Percentiles rank a stretch among this genome's conserved stretches.
Evolutionary conservation across 2,888 invertebrate genomes (phyloP).

Genomic region (Lasioglossum marginatum): DNA sequence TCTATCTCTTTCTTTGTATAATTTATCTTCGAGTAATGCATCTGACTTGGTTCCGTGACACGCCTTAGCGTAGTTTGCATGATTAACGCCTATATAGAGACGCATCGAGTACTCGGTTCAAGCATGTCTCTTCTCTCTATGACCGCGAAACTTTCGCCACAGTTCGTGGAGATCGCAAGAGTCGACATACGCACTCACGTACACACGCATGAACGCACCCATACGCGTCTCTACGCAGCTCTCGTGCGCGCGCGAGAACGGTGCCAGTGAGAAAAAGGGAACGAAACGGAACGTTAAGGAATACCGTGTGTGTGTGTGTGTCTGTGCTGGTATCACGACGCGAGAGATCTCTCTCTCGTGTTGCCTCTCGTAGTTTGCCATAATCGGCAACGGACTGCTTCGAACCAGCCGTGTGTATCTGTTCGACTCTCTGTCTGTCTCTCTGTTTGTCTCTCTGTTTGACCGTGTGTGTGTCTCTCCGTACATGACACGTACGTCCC

Average conservation of each 20-base stretch:
- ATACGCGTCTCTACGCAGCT: background rate
- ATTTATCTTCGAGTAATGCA: conserved; percentile 27
- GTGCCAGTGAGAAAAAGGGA: conserved; percentile 19
- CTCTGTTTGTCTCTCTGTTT: background rate
- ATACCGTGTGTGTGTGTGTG: background rate
- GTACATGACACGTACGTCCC: conserved; percentile 11
- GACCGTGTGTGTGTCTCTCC: background rate
- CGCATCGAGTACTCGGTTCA: conserved; percentile 18
- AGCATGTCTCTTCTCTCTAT: conserved; percentile 32
- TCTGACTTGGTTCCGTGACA: conserved; percentile 47
- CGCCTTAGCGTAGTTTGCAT: conserved; percentile 53
- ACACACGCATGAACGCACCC: background rate
- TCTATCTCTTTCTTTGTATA: conserved; percentile 28
- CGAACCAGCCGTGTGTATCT: conserved; percentile 37
- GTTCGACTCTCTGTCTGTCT: conserved; percentile 42
- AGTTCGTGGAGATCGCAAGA: conserved; percentile 27
- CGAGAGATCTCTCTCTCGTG: conserved; percentile 32
- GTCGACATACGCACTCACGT: background rate
- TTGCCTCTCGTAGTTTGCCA: conserved; percentile 43
- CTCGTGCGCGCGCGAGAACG: background rate
- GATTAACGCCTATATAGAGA: conserved; percentile 51
- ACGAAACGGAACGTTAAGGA: conserved; percentile 32
- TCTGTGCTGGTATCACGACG: conserved; percentile 16
- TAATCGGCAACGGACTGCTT: conserved; percentile 56
- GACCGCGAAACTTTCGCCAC: conserved; percentile 50